Conservation (phyloP, 2,113 vertebrate genomes). For the Psophia crepitans region DNA sequence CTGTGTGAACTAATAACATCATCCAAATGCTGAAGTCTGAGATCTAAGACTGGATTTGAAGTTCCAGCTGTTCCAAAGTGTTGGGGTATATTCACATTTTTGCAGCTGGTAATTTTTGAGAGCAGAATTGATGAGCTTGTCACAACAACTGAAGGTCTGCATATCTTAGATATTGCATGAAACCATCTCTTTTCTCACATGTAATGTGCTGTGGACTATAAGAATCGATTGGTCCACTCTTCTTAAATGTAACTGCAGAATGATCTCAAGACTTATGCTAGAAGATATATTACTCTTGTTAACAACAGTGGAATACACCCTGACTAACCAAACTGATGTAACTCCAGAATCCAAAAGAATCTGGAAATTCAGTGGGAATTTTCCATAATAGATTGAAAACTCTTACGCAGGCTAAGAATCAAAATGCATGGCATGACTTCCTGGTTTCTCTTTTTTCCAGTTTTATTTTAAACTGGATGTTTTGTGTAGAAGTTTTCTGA, state of each 20-base stretch:
- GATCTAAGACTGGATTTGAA: neutral
- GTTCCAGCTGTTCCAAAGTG: neutral
- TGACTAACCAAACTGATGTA: neutral
- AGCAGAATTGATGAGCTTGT: neutral
- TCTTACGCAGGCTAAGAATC: neutral
- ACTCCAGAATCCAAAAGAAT: neutral
- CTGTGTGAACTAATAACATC: neutral
- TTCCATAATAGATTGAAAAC: neutral
- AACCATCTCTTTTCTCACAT: neutral
- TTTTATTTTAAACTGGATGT: neutral
- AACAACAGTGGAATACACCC: rapidly evolving
- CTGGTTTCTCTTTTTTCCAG: neutral
- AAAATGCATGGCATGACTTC: neutral
- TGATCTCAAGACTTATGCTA: neutral
- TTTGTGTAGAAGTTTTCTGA: neutral
- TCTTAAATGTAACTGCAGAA: neutral
- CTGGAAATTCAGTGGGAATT: neutral
- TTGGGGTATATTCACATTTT: neutral
- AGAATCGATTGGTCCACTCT: neutral
- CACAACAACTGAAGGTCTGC: neutral
- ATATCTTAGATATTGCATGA: neutral
- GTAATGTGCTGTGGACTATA: neutral
- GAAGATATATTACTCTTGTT: neutral
- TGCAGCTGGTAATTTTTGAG: neutral
- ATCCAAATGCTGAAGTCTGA: neutral